phyloP scores from a whole-genome alignment of 2,888 invertebrate genomes.

The Trisateles emortualis region DNA sequence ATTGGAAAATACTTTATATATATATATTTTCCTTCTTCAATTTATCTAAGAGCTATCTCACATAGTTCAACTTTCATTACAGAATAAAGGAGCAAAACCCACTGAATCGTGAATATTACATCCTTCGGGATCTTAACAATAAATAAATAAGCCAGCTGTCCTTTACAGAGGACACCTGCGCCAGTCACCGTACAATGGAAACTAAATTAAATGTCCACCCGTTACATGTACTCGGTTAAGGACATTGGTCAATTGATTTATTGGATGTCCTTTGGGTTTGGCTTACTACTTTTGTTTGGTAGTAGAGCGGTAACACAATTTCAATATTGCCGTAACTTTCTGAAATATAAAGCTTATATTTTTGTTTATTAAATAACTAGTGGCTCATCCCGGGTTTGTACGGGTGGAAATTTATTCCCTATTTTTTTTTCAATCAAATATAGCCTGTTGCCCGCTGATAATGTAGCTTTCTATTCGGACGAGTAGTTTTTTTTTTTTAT shows the following conservation, averaged over 20 bases:
- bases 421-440: too few species aligned
- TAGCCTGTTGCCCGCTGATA: too few species aligned
- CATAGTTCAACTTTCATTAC: neutral
- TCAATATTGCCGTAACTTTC: too few species aligned
- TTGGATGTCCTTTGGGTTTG: slow-evolving; percentile 16
- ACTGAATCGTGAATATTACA: slow-evolving; percentile 18
- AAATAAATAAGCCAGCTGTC: slow-evolving; percentile 35
- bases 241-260: slow-evolving; percentile 46
- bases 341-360: too few species aligned
- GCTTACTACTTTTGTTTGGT: slow-evolving; percentile 6
- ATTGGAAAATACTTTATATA: too few species aligned
- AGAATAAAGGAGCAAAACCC: slow-evolving; percentile 6
- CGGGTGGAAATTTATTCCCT: too few species aligned
- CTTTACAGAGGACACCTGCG: slow-evolving; percentile 32
- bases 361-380: too few species aligned
- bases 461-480: too few species aligned
- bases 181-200: slow-evolving; percentile 29
- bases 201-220: slow-evolving; percentile 44
- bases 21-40: neutral
- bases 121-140: slow-evolving; percentile 11
- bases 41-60: neutral
- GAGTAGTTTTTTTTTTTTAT: too few species aligned
- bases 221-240: slow-evolving; percentile 18
- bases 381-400: too few species aligned
- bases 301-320: too few species aligned